Evolutionary conservation across 2,113 vertebrate genomes (phyloP).

Genomic region (Grallaria varia): DNA sequence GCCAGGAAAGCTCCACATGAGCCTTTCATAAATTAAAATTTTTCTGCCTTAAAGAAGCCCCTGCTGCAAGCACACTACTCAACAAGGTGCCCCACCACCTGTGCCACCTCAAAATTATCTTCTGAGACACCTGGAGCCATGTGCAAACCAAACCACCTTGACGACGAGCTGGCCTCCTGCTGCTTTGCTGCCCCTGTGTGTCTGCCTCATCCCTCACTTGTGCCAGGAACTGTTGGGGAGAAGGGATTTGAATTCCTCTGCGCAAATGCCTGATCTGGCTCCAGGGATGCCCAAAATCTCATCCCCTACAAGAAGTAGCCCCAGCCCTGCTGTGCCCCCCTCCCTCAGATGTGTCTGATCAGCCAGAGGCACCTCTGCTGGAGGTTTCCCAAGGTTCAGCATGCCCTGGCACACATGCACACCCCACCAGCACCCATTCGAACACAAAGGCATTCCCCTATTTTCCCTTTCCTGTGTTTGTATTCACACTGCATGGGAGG

Average conservation of each 20-base stretch:
- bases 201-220: background rate
- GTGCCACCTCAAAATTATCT: background rate
- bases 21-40: background rate
- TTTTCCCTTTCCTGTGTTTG: background rate
- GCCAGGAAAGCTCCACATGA: background rate
- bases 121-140: background rate
- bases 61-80: background rate
- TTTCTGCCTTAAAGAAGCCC: background rate
- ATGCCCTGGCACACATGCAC: accelerated
- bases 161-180: background rate
- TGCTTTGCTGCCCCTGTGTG: accelerated
- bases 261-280: background rate
- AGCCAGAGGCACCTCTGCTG: background rate
- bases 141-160: background rate
- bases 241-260: background rate
- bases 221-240: background rate
- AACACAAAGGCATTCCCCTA: background rate
- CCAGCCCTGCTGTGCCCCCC: background rate
- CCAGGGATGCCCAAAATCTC: background rate
- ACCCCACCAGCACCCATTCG: background rate
- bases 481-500: accelerated
- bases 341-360: background rate
- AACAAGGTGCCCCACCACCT: background rate
- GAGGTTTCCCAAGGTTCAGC: accelerated
- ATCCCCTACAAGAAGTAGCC: accelerated